Evolutionary conservation across 2,888 invertebrate species (phyloP), one percentile per base, ranked within the genome.

Genomic region (Epirrhoe alternata): DNA sequence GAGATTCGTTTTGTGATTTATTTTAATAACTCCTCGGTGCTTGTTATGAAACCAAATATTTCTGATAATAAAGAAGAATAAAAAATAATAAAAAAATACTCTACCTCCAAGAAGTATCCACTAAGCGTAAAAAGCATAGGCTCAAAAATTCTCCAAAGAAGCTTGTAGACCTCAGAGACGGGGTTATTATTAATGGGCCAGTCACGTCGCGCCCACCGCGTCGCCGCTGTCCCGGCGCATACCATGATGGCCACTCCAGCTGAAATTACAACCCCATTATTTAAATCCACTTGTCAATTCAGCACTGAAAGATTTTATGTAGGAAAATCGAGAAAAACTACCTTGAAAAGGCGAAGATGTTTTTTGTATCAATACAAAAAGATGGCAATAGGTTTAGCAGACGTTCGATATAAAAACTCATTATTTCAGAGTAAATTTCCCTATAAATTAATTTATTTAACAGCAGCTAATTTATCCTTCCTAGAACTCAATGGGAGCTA

Each of bases 221-320:
- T 92, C 0, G 88, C 87, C 0, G 93, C 92, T 42, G 89, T 81
- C n/a, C 79, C 86, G n/a, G 90, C 91, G 69, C 92, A 92, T 24
- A 93, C 85, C 93, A 93, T 93, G 45, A 93, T 85, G 1, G 92
- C 92, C n/a, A 92, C 92, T 30, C 93, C 93, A 53, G 92, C 93
- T 93, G 77, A 52, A 81, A 78, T n/a, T 33, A 56, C 52, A 54
- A 24, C 24, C 24, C 24, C 24, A 24, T 24, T 24, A 24, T 24
- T 24, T 2, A 24, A 24, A 24, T 24, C 3, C 24, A 24, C 24
- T 24, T 24, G 3, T 24, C n/a, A 24, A 24, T 24, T 24, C 3
- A 24, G 1, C 1, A 24, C 24, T 24, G 1, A 1, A 24, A 24
- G 24, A 24, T 24, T 24, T 24, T 24, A 3, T 24, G 24, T 24